phyloP scores from a whole-genome alignment of 2,888 invertebrate species.

The Syrista parreyssii region DNA sequence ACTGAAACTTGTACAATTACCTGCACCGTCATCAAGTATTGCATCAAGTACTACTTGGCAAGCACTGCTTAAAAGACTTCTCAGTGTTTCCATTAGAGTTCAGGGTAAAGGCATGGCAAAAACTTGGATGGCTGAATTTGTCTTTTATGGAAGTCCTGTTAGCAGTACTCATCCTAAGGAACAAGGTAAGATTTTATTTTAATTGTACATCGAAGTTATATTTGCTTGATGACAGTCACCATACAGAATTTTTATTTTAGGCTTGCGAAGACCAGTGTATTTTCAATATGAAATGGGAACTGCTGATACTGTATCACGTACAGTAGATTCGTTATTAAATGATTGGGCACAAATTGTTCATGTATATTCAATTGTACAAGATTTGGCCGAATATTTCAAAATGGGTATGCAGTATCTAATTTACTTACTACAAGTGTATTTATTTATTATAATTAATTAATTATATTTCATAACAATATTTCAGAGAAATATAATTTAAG shows the following conservation, averaged over 20 bases:
- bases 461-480: conserved; percentile 31
- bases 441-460: conserved; percentile 11
- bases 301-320: conserved; percentile 80
- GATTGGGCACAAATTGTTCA: conserved; percentile 96
- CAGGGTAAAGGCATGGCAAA: conserved; percentile 82
- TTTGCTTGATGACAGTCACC: background rate
- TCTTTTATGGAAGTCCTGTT: conserved; percentile 85
- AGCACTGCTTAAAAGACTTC: conserved; percentile 79
- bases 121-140: conserved; percentile 92
- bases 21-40: conserved; percentile 71
- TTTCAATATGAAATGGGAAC: conserved; percentile 92
- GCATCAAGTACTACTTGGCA: conserved; percentile 71
- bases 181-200: conserved; percentile 70
- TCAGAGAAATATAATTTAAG: conserved; percentile 73
- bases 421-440: background rate
- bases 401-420: conserved; percentile 68
- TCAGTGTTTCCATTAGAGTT: conserved; percentile 86
- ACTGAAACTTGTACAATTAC: conserved; percentile 81
- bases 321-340: conserved; percentile 86
- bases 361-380: conserved; percentile 85
- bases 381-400: conserved; percentile 83
- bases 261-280: conserved; percentile 87
- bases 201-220: conserved; percentile 2
- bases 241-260: conserved; percentile 60
- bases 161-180: conserved; percentile 85